These are phyloP conservation scores for Diuraphis noxia DNA, from an alignment of 1,140 invertebrate species.

Conservation along the genomic window DNA sequence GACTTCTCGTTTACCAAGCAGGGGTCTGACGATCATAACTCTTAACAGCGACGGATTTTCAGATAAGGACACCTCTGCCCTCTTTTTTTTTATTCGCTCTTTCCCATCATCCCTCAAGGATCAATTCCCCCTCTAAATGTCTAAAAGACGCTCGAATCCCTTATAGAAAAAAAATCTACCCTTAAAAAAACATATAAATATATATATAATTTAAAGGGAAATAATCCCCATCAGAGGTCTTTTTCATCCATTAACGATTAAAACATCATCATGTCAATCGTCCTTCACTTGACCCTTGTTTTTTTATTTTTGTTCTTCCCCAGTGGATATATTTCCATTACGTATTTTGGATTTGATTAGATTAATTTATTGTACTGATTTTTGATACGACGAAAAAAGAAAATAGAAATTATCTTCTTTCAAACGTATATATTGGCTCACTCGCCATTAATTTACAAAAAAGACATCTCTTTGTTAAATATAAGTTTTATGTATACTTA, in stretches of 20 bases:
- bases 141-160: slow-evolving; percentile 47
- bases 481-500: too few species aligned
- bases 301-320: slow-evolving; percentile 15
- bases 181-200: slow-evolving; percentile 50
- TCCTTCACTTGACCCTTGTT: slow-evolving; percentile 44
- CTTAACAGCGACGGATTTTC: slow-evolving; percentile 51
- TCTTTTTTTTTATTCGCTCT: slow-evolving; percentile 43
- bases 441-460: background rate
- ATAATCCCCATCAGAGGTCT: slow-evolving; percentile 48
- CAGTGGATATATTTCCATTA: slow-evolving; percentile 33
- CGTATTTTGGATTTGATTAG: slow-evolving; percentile 45
- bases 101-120: slow-evolving; percentile 48
- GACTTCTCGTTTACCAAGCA: slow-evolving; percentile 48
- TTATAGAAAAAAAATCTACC: slow-evolving; percentile 35
- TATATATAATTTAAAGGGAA: slow-evolving; percentile 26
- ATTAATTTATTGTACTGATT: slow-evolving; percentile 22
- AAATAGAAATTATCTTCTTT: background rate
- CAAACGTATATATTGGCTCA: too few species aligned
- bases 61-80: slow-evolving; percentile 51
- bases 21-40: slow-evolving; percentile 50
- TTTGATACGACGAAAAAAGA: slow-evolving; percentile 8
- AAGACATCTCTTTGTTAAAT: background rate
- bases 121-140: slow-evolving; percentile 51
- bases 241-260: slow-evolving; percentile 53
- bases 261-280: slow-evolving; percentile 54